Percentiles rank a stretch among this genome's conserved stretches.
Evolutionary conservation across 2,888 invertebrate species (phyloP).

Genomic region (Melanostoma scalare): DNA sequence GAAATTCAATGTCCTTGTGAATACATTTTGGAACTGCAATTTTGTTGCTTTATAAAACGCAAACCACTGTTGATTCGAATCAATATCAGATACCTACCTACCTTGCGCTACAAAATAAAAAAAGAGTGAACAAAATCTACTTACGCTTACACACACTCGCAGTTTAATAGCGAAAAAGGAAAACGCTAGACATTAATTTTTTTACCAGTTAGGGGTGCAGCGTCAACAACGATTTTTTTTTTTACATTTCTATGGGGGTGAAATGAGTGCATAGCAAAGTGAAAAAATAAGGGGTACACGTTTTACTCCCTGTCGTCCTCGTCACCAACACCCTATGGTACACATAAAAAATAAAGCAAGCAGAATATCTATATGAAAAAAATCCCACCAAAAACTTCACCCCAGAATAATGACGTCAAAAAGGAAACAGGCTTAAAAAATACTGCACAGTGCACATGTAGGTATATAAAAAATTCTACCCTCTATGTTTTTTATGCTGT

Average conservation of each 20-base stretch:
- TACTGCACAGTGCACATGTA: conserved; percentile 8
- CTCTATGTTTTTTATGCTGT: conserved; percentile 41
- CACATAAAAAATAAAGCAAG: conserved; percentile 25
- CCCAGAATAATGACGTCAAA: conserved; percentile 48
- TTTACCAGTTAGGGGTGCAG: too few relatives aligned
- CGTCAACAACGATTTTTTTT: conserved; percentile 20
- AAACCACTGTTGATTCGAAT: too few relatives aligned
- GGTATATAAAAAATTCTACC: conserved; percentile 45
- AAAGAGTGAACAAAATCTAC: too few relatives aligned
- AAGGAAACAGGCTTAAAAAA: conserved; percentile 58
- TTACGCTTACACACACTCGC: too few relatives aligned
- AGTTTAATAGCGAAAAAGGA: too few relatives aligned
- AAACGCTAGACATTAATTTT: too few relatives aligned
- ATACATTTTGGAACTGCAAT: too few relatives aligned
- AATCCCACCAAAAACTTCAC: conserved; percentile 55
- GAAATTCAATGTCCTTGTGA: too few relatives aligned
- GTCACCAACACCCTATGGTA: conserved; percentile 35
- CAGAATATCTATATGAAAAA: conserved; percentile 50
- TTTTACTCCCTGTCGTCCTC: conserved; percentile 41
- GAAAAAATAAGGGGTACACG: conserved; percentile 62
- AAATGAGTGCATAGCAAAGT: conserved; percentile 49
- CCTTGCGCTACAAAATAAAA: too few relatives aligned
- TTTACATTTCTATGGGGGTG: conserved; percentile 59
- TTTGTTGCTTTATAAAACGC: too few relatives aligned
- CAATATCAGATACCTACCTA: too few relatives aligned